phyloP scores from a whole-genome alignment of 1,140 invertebrate species.

The Drosophila nigromelanica region DNA sequence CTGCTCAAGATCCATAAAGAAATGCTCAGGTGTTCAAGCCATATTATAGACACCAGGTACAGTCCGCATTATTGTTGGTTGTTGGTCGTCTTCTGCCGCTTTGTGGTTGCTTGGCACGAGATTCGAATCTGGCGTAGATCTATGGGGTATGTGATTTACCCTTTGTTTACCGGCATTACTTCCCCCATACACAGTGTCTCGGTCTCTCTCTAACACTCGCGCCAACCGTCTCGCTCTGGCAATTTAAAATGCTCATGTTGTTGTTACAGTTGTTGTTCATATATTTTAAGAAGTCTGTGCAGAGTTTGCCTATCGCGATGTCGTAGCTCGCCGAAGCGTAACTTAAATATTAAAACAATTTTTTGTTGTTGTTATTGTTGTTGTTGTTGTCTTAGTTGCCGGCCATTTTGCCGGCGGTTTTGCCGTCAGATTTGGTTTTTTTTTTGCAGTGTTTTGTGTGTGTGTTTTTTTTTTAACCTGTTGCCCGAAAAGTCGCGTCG shows the following conservation, averaged over 20 bases:
- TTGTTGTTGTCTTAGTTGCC: conserved; percentile 52
- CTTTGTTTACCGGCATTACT: conserved; percentile 47
- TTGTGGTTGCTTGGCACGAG: conserved; percentile 76
- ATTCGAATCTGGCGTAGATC: conserved; percentile 47
- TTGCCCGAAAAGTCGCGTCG: conserved; percentile 75
- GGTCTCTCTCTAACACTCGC: neutral
- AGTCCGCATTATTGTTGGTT: conserved; percentile 31
- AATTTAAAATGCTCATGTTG: conserved; percentile 51
- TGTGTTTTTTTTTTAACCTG: conserved; percentile 60
- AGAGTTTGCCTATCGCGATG: conserved; percentile 75
- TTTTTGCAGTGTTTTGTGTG: conserved; percentile 42
- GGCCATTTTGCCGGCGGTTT: conserved; percentile 76
- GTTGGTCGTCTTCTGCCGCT: conserved; percentile 16
- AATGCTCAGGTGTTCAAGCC: conserved; percentile 75
- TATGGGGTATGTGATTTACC: conserved; percentile 71
- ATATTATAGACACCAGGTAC: conserved; percentile 33
- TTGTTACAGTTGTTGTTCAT: conserved; percentile 22
- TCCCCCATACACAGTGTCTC: neutral
- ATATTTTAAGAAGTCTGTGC: conserved; percentile 70
- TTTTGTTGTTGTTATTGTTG: conserved; percentile 48
- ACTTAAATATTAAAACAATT: conserved; percentile 82
- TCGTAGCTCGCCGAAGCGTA: conserved; percentile 77
- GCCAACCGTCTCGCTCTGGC: conserved; percentile 26
- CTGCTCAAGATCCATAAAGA: conserved; percentile 82
- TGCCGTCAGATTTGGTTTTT: conserved; percentile 71